Base-by-base conservation (phyloP, 2,113 vertebrate species). In the Callithrix jacchus region DNA sequence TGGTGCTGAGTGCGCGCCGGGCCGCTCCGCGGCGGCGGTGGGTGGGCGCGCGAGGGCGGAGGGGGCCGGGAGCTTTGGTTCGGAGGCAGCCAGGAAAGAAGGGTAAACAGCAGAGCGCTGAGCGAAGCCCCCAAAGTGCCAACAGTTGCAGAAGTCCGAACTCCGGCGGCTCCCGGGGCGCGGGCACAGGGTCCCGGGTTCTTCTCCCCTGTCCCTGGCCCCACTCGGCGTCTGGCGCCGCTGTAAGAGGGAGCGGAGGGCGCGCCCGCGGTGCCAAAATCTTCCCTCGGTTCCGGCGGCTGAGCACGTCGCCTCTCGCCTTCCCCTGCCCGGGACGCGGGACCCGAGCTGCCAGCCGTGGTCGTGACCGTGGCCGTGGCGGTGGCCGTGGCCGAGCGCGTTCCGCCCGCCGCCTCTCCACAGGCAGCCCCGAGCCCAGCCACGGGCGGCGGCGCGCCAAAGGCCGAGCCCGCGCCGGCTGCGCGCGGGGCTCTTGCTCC, bases 401-500 rank as follows among this genome's bases (percentile, higher is more conserved):
- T 71, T 85, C 89, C 6, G 86, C 81, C 88, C 52, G 96, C 90
- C 52, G 92, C 85, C 91, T 76, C 79, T 93, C 76, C 52, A 32
- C 93, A 3, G 45, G 87, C 91, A 54, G 91, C 66, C 54, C 37
- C 61, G 25, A 93, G 95, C 97, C 93, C 85, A 35, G 93, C 58
- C 97, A 88, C 91, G 54, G 83, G 94, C 93, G 92, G 95, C 93
- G 82, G 96, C 96, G 95, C 95, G 95, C 96, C 20, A 52, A 84
- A 45, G 80, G 95, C 97, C 89, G 92, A 96, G 96, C 93, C 90
- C 86, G 94, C 96, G 97, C 97, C 61, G 77, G n/a, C 90, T 97
- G 73, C 70, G 95, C 93, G 96, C 97, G 61, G 87, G 93, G 96
- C 83, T 90, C 68, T 87, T 85, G 96, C 94, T 98, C 98, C 98